These are phyloP conservation scores for Sebastes glaucus DNA, from an alignment of 2,797 vertebrate genomes.

Conservation along the genomic window DNA sequence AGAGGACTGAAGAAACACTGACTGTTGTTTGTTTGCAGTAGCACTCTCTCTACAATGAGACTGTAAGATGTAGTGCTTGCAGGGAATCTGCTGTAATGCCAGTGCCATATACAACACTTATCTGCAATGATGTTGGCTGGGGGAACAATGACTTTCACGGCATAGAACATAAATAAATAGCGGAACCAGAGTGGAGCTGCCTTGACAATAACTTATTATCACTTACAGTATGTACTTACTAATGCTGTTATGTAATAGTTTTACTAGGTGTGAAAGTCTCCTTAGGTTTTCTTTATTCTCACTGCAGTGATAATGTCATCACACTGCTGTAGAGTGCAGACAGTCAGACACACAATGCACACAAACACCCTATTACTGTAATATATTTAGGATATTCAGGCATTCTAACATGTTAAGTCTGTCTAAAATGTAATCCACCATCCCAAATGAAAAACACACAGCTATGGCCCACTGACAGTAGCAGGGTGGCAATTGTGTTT, in stretches of 20 bases:
- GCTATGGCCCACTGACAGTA: background rate
- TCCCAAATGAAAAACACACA: background rate
- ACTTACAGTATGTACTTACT: background rate
- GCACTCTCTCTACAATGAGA: background rate
- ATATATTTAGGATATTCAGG: background rate
- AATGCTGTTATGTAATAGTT: background rate
- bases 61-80: background rate
- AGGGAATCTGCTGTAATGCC: background rate
- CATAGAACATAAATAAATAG: background rate
- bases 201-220: background rate
- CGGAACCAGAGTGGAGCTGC: background rate
- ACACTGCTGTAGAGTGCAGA: background rate
- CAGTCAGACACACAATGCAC: background rate
- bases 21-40: background rate
- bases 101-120: background rate
- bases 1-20: background rate
- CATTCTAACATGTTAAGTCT: background rate
- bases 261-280: background rate
- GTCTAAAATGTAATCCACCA: background rate
- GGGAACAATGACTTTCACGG: background rate
- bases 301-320: background rate
- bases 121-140: background rate
- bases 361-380: background rate
- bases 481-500: background rate
- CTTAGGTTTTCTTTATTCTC: background rate